These are phyloP conservation scores for Lycocorax pyrrhopterus DNA, from an alignment of 2,113 vertebrate species.

Conservation along the genomic window DNA sequence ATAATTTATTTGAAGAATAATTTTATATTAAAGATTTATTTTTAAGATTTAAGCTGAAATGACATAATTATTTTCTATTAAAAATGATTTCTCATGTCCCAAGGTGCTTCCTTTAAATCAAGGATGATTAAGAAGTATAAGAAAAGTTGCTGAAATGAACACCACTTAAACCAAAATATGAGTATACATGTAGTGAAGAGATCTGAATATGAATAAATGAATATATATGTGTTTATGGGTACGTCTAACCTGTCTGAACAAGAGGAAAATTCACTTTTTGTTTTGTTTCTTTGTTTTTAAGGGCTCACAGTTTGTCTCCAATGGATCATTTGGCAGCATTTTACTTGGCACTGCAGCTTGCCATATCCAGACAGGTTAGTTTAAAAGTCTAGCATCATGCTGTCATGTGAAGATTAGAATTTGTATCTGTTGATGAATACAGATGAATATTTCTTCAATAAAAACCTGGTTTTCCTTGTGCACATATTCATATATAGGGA, in stretches of 20 bases:
- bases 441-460: background rate
- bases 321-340: constrained; percentile 94
- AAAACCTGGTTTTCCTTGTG: background rate
- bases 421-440: background rate
- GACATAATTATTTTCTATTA: background rate
- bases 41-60: background rate
- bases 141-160: background rate
- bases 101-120: background rate
- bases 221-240: background rate
- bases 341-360: constrained; percentile 94
- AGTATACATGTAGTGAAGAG: background rate
- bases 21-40: background rate
- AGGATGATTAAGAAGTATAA: background rate
- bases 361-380: constrained; percentile 96
- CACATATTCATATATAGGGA: background rate
- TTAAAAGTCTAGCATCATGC: background rate
- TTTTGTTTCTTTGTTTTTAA: constrained; percentile 61
- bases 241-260: background rate
- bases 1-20: background rate
- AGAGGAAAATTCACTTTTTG: background rate
- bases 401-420: background rate
- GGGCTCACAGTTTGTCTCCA: constrained; percentile 94
- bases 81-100: background rate
- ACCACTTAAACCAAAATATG: background rate
- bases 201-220: background rate